Percentiles rank a stretch among this genome's conserved stretches.
Evolutionary conservation across 2,113 vertebrate genomes (phyloP).

Genomic region (Rhipidura dahli): DNA sequence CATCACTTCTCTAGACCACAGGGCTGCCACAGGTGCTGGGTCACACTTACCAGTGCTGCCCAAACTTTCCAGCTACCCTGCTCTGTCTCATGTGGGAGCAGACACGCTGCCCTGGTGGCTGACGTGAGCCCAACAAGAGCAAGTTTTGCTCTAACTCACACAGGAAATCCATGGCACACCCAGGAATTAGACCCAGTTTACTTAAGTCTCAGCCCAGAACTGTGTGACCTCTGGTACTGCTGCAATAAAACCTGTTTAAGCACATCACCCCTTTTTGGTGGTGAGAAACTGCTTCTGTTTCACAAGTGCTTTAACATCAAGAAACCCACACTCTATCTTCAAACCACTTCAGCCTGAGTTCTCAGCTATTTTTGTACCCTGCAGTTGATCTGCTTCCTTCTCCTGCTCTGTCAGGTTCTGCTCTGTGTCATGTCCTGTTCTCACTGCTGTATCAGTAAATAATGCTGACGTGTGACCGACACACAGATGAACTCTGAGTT

Average conservation of each 20-base stretch:
- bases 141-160: background rate
- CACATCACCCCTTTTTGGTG: background rate
- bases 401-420: background rate
- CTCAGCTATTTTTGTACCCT: constrained; percentile 4
- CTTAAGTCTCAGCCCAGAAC: background rate
- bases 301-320: background rate
- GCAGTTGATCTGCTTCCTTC: background rate
- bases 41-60: background rate
- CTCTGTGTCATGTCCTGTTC: background rate
- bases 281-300: background rate
- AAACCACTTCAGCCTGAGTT: background rate
- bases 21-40: background rate
- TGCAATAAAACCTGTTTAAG: background rate
- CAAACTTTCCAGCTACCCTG: background rate
- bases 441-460: background rate
- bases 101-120: fast-evolving
- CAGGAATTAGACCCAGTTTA: background rate
- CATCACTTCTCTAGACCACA: background rate
- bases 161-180: background rate
- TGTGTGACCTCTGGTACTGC: background rate
- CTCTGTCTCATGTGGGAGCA: background rate
- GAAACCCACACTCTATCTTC: background rate
- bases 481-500: background rate
- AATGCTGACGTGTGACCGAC: background rate
- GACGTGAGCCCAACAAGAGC: background rate